Evolutionary conservation across 2,797 vertebrate genomes (phyloP), one percentile per base, ranked within the genome.

Genomic region (Neosalanx taihuensis): DNA sequence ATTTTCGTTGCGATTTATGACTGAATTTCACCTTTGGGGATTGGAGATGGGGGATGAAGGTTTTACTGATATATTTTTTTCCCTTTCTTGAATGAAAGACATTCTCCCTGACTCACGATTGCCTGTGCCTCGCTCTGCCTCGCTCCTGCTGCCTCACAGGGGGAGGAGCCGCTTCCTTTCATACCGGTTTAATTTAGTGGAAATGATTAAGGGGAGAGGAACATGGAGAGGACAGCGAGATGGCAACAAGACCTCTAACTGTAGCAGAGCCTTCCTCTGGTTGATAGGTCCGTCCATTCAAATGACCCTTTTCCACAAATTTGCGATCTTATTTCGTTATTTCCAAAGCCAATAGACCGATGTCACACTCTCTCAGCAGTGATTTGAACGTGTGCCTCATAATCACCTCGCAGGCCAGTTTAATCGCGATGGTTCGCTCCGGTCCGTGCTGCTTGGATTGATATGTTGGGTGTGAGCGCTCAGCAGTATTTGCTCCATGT

Each of bases 101-200:
- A 76, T 80, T 92, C 80, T 82, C 81, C 59, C 81, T 83, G 87
- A 87, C 85, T 93, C 91, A 81, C 72, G 57, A 46, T 9, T 87
- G 76, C 75, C 89, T 31, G 82, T 77, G 85, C 81, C 81, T 87
- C 79, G 75, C 89, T 37, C 84, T 77, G 85, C 81, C 82, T 87
- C 88, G 70, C 77, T 20, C 73, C 81, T 33, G 77, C 78, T 71
- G 56, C 70, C 71, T 79, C 80, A 79, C 79, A 58, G 70, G 74
- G 80, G 81, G 81, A 87, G 73, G 65, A 81, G 73, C 67, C 70
- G 72, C 73, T 58, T 85, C 85, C 73, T 69, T 72, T 71, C 79
- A 75, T 77, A 41, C 59, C 79, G 3, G 49, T 89, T 90, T 72
- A 86, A 88, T 91, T 78, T 84, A 83, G 85, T 83, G 74, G 26